Evolutionary conservation across 2,797 vertebrate genomes (phyloP).

Genomic region (Dendrocincla fuliginosa): DNA sequence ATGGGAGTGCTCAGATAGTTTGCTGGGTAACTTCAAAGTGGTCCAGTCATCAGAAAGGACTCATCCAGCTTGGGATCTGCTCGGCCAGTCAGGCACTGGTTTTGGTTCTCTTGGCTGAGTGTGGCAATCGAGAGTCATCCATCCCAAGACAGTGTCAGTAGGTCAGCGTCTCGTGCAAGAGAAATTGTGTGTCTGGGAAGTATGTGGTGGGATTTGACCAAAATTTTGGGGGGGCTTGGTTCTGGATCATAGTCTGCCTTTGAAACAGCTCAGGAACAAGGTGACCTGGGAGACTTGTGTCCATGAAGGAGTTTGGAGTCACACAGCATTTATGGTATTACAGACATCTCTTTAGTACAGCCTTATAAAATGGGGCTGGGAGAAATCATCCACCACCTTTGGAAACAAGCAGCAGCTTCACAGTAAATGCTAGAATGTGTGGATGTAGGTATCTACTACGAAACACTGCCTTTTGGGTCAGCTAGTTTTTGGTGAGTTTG

Average conservation of each 20-base stretch:
- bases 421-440: neutral
- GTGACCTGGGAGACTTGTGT: neutral
- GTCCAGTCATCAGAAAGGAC: neutral
- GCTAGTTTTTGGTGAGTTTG: neutral
- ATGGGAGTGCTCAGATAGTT: neutral
- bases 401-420: neutral
- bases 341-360: neutral
- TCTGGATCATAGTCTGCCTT: neutral
- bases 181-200: neutral
- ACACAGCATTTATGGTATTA: neutral
- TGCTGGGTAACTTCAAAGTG: neutral
- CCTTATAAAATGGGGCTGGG: neutral
- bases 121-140: neutral
- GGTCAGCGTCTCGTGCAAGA: neutral
- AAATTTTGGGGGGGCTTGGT: neutral
- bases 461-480: neutral
- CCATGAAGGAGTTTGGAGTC: neutral
- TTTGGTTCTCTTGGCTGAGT: neutral
- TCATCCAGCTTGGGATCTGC: neutral
- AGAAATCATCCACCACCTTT: neutral
- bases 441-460: neutral
- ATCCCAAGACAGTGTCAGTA: neutral
- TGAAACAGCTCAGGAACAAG: neutral
- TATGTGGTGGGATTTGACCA: neutral
- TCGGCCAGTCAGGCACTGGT: neutral